phyloP scores from a whole-genome alignment of 2,113 vertebrate species.

The Tragelaphus buxtoni region DNA sequence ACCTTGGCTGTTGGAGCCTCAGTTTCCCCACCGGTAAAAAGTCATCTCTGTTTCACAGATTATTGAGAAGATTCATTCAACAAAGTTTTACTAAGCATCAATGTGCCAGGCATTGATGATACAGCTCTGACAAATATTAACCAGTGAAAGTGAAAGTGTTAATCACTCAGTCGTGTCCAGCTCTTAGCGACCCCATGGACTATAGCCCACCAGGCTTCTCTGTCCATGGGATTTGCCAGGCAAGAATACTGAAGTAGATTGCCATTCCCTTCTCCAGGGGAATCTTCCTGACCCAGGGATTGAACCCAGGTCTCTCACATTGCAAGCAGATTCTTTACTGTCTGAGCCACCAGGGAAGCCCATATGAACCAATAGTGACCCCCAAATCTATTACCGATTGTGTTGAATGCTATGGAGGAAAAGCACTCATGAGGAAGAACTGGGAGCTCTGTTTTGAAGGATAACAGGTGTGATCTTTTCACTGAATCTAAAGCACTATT shows the following conservation, averaged over 20 bases:
- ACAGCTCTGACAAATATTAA: neutral
- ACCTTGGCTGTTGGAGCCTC: neutral
- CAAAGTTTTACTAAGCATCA: neutral
- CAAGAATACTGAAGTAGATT: neutral
- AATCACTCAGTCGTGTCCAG: neutral
- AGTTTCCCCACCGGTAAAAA: neutral
- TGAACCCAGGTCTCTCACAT: neutral
- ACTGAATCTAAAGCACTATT: neutral
- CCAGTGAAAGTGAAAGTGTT: neutral
- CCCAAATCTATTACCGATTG: neutral
- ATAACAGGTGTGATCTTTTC: neutral
- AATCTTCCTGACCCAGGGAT: neutral
- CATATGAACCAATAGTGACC: neutral
- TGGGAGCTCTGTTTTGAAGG: neutral
- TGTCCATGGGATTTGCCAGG: neutral
- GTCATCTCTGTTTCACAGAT: neutral
- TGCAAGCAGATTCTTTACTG: neutral
- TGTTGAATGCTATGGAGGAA: neutral
- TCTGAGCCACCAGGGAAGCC: neutral
- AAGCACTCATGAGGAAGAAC: neutral
- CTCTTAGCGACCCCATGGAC: neutral
- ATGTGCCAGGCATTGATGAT: neutral
- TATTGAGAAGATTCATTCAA: neutral
- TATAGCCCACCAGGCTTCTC: neutral
- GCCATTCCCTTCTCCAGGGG: neutral